phyloP scores from a whole-genome alignment of 2,113 vertebrate genomes.

The Callocephalon fimbriatum region DNA sequence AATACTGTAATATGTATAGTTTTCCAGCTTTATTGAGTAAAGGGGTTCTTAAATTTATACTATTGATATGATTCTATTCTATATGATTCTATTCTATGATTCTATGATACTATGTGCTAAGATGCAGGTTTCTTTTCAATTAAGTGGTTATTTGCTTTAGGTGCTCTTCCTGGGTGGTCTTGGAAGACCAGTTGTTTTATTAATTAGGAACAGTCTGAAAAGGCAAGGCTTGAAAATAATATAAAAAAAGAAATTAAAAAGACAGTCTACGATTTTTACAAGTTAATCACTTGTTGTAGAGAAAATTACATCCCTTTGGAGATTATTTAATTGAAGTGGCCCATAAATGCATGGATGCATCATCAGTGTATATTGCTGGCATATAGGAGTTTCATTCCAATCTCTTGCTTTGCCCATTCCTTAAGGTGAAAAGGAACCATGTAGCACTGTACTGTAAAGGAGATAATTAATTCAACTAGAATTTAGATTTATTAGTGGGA shows the following conservation, averaged over 20 bases:
- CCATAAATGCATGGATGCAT: background rate
- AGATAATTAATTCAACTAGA: background rate
- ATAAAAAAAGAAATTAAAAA: background rate
- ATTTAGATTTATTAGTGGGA: background rate
- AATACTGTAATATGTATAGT: background rate
- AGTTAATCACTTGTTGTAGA: background rate
- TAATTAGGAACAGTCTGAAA: background rate
- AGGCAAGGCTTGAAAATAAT: background rate
- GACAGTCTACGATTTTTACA: background rate
- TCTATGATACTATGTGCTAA: background rate
- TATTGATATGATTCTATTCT: background rate
- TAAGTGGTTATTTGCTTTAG: background rate
- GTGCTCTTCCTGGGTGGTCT: background rate
- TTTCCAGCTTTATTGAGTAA: background rate
- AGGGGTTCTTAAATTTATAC: background rate
- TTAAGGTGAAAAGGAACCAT: background rate
- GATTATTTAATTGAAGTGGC: background rate
- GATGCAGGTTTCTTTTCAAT: background rate
- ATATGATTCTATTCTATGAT: no score
- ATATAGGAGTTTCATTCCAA: background rate
- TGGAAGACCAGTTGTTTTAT: background rate
- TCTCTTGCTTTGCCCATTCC: background rate
- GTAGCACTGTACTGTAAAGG: background rate
- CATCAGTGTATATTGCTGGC: fast-evolving
- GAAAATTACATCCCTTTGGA: background rate